Percentiles rank a stretch among this genome's conserved stretches.
These are phyloP conservation scores for Emberiza fucata DNA, from an alignment of 2,113 vertebrate genomes.

Conservation along the genomic window DNA sequence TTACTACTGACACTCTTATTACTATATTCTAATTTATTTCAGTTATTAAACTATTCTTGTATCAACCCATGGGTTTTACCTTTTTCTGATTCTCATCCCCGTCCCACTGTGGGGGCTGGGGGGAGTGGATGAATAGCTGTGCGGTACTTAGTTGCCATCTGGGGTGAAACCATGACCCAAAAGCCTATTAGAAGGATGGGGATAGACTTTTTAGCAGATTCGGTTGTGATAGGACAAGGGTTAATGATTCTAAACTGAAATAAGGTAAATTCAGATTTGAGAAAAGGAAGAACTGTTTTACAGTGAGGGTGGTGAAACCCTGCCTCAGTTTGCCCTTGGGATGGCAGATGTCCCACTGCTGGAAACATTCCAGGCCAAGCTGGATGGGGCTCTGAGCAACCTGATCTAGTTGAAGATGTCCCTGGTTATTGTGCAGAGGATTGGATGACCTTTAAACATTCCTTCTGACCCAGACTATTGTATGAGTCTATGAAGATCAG, in stretches of 20 bases:
- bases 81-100: background rate
- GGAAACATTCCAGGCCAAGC: background rate
- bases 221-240: background rate
- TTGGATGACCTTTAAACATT: background rate
- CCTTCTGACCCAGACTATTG: background rate
- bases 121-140: rapidly evolving
- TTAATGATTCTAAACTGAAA: background rate
- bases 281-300: background rate
- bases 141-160: background rate
- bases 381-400: background rate
- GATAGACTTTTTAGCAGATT: background rate
- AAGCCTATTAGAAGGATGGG: background rate
- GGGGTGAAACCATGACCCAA: rapidly evolving
- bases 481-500: background rate
- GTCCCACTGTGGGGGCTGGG: background rate
- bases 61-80: background rate
- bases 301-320: background rate
- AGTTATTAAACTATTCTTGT: background rate
- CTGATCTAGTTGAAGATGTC: background rate
- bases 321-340: background rate
- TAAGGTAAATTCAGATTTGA: background rate
- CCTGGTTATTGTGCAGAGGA: background rate
- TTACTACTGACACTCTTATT: background rate
- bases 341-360: background rate
- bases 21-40: background rate